Evolutionary conservation across 2,888 invertebrate genomes (phyloP), one percentile per base, ranked within the genome.

Genomic region (Phengaris arion): DNA sequence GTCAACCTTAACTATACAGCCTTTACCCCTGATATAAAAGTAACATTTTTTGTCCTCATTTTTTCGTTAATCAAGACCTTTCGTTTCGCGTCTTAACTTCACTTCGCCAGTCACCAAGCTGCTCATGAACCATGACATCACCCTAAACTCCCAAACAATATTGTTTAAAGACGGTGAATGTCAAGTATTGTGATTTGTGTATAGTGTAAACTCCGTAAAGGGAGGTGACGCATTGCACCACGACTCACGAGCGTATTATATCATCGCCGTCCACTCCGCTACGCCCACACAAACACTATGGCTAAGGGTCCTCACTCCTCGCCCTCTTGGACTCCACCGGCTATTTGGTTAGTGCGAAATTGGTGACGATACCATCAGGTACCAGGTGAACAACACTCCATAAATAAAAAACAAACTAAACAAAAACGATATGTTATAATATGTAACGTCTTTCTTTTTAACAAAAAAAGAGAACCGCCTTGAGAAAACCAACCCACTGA

Each of bases 171-270:
- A 64, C 64, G 64, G 10, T 64, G 10, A 64, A 64, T 64, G 64
- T 64, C 35, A 45, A 64, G 35, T 22, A 22, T 64, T 9, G 59
- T 59, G 8, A 35, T 35, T 3, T 35, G 35, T 54, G 13, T 55
- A n/a, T 55, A 55, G 48, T 55, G 54, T 59, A 22, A 22, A 10
- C 59, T 35, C 35, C 22, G 22, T 59, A 12, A 35, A 45, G 51
- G 51, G 70, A 15, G 70, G 48, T 70, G 70, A 70, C 70, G 70
- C 70, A 70, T 70, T 70, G 70, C 70, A 70, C 15, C 70, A 70
- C 2, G 64, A 64, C 15, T 8, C 70, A 70, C 2, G 64, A 64
- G 35, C 45, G 64, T 35, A 64, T 64, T 64, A 64, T 64, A 64
- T 64, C 35, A 64, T 64, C 64, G 35, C 52, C 64, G 64, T 64